A percentile compares a stretch with the other conserved stretches of the same genome.
Evolutionary conservation across 92 coral and sea anemone genomes (phyloP).

Genomic region (Hydrozoanthus gracilis): DNA sequence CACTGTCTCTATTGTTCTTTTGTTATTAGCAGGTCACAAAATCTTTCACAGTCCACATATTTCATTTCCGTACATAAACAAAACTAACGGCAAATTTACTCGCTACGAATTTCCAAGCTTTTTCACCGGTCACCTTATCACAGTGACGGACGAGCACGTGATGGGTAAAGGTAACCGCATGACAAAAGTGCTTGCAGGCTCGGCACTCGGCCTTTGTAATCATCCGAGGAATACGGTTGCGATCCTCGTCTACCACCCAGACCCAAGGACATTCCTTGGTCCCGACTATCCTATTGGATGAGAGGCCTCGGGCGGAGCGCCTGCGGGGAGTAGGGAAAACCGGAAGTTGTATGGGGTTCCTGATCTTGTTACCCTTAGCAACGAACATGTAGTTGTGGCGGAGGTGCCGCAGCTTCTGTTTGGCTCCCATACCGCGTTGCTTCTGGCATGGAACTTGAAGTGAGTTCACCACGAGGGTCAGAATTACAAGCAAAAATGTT

Average conservation of each 20-base stretch:
- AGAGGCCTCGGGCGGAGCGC: conserved; percentile 37
- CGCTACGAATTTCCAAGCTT: conserved; percentile 45
- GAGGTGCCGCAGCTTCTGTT: background rate
- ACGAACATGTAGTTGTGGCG: conserved; percentile 38
- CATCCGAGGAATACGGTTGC: conserved; percentile 46
- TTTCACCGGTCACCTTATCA: conserved; percentile 51
- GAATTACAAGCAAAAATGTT: background rate
- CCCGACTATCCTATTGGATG: conserved; percentile 3
- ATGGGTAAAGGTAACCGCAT: conserved; percentile 38
- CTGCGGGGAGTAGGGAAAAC: conserved; percentile 25
- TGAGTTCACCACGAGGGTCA: background rate
- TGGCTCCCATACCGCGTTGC: conserved; percentile 16
- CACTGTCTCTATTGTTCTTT: too few species aligned
- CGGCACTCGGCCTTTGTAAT: conserved; percentile 55
- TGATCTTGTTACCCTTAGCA: background rate
- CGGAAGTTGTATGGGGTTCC: conserved; percentile 7
- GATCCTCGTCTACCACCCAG: conserved; percentile 50
- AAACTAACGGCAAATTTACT: conserved; percentile 40
- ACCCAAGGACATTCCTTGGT: conserved; percentile 51
- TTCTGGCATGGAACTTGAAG: conserved; percentile 13
- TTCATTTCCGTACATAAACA: background rate
- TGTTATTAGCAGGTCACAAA: too few species aligned
- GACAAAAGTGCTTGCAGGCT: conserved; percentile 45
- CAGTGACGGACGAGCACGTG: conserved; percentile 40
- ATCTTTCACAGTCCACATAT: too few species aligned